Conservation (phyloP, 23 tunicate species). For the Clavelina lepadiformis region DNA sequence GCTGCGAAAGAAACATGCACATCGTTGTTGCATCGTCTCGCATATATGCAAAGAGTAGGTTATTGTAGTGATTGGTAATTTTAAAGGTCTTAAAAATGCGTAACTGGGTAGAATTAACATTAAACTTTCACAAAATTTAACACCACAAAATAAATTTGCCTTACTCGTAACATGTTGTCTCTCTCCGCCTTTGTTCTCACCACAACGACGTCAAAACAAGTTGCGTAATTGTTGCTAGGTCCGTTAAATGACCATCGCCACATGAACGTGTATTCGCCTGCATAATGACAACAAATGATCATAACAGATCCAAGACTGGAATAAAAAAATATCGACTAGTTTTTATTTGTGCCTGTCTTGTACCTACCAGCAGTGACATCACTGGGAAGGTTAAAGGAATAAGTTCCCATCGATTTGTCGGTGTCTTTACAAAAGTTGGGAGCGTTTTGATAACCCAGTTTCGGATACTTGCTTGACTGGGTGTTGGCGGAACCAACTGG, state of each 20-base stretch:
- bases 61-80: not conserved
- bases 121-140: not conserved
- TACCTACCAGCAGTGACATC: conserved; percentile 60
- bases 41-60: no score
- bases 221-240: conserved; percentile 54
- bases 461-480: conserved; percentile 32
- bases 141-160: not conserved
- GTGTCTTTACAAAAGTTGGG: conserved; percentile 74
- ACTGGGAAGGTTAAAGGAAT: conserved; percentile 70
- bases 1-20: not conserved
- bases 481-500: conserved; percentile 17
- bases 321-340: no score
- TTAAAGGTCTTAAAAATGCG: not conserved
- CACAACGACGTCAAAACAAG: conserved; percentile 89
- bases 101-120: not conserved
- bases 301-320: no score
- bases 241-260: conserved; percentile 94
- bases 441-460: conserved; percentile 81
- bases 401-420: conserved; percentile 71
- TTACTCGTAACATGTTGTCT: conserved; percentile 40
- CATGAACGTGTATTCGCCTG: conserved; percentile 81
- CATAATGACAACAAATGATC: not conserved
- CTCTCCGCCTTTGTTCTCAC: conserved; percentile 33
- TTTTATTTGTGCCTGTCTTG: no score
- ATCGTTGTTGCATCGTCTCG: not conserved